phyloP scores from a whole-genome alignment of 2,888 invertebrate genomes.

The Noctua comes region DNA sequence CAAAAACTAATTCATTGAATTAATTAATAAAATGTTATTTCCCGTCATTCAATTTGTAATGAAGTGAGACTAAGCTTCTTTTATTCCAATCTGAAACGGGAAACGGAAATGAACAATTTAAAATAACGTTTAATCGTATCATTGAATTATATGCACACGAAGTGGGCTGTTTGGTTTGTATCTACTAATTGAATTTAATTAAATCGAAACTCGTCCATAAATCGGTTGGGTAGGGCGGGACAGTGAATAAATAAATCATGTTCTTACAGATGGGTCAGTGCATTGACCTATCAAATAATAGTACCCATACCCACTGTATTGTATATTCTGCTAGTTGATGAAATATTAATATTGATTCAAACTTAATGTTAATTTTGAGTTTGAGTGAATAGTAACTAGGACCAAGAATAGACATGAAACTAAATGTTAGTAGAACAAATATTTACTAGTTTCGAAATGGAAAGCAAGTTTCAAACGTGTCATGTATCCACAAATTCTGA shows the following conservation, averaged over 20 bases:
- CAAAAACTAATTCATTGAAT: neutral
- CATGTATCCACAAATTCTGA: neutral
- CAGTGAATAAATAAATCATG: conserved; percentile 53
- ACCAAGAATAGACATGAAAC: neutral
- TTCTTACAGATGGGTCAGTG: conserved; percentile 37
- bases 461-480: neutral
- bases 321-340: neutral
- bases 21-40: conserved; percentile 30
- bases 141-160: conserved; percentile 63
- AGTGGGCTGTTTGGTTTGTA: conserved; percentile 72
- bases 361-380: neutral
- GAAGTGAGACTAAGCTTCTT: conserved; percentile 22
- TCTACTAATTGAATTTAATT: conserved; percentile 75
- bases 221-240: conserved; percentile 54
- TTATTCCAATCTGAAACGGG: conserved; percentile 20
- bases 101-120: conserved; percentile 58
- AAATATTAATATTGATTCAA: neutral
- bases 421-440: neutral
- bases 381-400: neutral
- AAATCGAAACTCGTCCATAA: conserved; percentile 69
- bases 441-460: neutral
- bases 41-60: conserved; percentile 33
- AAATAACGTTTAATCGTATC: conserved; percentile 52
- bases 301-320: neutral
- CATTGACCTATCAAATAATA: conserved; percentile 2